These are phyloP conservation scores for Acomys russatus DNA, from an alignment of 2,797 vertebrate species.

Conservation along the genomic window DNA sequence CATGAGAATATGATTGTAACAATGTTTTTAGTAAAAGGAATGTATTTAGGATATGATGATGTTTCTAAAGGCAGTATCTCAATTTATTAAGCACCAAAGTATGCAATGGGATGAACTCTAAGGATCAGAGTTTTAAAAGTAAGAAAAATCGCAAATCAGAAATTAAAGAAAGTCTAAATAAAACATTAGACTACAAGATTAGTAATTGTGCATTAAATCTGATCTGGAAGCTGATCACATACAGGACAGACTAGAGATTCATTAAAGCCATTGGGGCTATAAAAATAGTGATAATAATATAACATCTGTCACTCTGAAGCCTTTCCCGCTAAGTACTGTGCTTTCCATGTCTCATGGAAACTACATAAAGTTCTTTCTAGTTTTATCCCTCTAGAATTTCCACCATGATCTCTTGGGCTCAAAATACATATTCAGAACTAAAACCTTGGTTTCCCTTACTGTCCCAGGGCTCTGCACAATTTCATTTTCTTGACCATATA, in stretches of 20 bases:
- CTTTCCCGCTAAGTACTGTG: not conserved
- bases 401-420: not conserved
- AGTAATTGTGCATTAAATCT: not conserved
- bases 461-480: not conserved
- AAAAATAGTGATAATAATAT: not conserved
- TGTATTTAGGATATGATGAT: not conserved
- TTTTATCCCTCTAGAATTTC: not conserved
- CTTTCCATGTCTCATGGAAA: not conserved
- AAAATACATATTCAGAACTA: not conserved
- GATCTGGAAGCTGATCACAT: not conserved
- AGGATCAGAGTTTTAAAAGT: not conserved
- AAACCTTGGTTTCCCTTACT: not conserved
- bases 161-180: not conserved
- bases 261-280: accelerated
- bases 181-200: not conserved
- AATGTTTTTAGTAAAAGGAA: not conserved
- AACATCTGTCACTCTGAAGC: not conserved
- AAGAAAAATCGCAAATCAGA: not conserved
- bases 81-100: not conserved
- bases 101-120: not conserved
- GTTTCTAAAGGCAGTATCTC: not conserved
- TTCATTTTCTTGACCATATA: not conserved
- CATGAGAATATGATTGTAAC: not conserved
- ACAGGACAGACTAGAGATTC: not conserved
- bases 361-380: not conserved